Percentiles rank a stretch among this genome's conserved stretches.
Conservation (phyloP, 2,113 vertebrate species). For the Tichodroma muraria region DNA sequence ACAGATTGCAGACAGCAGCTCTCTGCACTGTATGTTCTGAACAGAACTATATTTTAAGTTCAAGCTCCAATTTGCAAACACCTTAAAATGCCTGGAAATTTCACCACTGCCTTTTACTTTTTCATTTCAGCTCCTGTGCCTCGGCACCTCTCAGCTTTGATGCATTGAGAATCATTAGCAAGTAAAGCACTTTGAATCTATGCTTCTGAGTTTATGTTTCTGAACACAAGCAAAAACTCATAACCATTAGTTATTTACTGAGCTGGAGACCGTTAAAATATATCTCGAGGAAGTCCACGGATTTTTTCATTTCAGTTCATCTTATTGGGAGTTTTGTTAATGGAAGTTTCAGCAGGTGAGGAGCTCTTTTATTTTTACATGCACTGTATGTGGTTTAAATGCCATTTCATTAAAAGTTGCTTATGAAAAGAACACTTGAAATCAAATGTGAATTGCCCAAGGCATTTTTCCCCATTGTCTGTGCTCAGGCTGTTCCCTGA, state of each 20-base stretch:
- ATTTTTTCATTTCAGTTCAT: constrained; percentile 42
- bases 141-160: background rate
- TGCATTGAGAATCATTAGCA: background rate
- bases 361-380: constrained; percentile 13
- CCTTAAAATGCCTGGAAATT: background rate
- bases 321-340: constrained; percentile 37
- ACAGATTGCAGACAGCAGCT: background rate
- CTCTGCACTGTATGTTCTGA: background rate
- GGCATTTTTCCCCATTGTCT: background rate
- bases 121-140: background rate
- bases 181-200: background rate
- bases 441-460: background rate
- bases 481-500: background rate
- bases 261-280: background rate
- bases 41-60: background rate
- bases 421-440: constrained; percentile 18
- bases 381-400: constrained; percentile 3
- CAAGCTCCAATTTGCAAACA: background rate
- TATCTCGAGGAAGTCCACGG: background rate
- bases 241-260: constrained; percentile 4
- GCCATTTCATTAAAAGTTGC: constrained; percentile 44
- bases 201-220: constrained; percentile 4
- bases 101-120: background rate
- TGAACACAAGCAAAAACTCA: background rate
- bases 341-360: constrained; percentile 45